Evolutionary conservation across 2,797 vertebrate species (phyloP), one percentile per base, ranked within the genome.

Genomic region (Tadarida brasiliensis): DNA sequence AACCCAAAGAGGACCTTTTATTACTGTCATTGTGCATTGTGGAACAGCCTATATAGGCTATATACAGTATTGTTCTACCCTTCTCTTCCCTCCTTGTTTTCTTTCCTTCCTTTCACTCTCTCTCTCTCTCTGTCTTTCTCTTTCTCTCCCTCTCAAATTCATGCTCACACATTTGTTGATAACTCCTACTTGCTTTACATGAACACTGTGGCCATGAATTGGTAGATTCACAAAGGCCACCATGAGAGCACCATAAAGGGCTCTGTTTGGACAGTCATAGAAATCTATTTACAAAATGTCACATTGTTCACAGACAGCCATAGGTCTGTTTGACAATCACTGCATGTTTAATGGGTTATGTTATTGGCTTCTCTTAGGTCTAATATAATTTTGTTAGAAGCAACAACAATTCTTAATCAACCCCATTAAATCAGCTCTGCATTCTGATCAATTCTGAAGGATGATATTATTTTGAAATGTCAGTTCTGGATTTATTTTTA

Each of bases 1-100:
- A 96, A 77, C 28, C 20, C 2, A 87, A 51, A 77, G 2, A 61
- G 12, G 7, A 49, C 5, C 0, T 39, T 67, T 24, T 28, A 51
- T 44, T 70, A 24, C 51, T 80, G 35, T 24, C 39, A 44, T 44
- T 44, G 39, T 44, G 39, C 1, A 90, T 8, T 47, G 2, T 47
- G 9, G n/a, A 19, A 20, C 1, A n/a, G 1, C 2, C 2, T 7
- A 17, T 33, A 1, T 28, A 4, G 44, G 7, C 7, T 49, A 16
- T 3, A 35, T 33, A 35, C 19, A 68, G 57, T 59, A 11, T 39
- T 71, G 39, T 35, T 51, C 47, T 39, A 14, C 11, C 20, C 2
- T 20, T 63, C 26, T 11, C 3, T 19, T 51, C 26, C 59, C 10
- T 33, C 12, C 56, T 35, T 14, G n/a, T 8, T 80, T 22, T 39